Evolutionary conservation across 2,888 invertebrate species (phyloP).

Genomic region (Parnassius smintheus): DNA sequence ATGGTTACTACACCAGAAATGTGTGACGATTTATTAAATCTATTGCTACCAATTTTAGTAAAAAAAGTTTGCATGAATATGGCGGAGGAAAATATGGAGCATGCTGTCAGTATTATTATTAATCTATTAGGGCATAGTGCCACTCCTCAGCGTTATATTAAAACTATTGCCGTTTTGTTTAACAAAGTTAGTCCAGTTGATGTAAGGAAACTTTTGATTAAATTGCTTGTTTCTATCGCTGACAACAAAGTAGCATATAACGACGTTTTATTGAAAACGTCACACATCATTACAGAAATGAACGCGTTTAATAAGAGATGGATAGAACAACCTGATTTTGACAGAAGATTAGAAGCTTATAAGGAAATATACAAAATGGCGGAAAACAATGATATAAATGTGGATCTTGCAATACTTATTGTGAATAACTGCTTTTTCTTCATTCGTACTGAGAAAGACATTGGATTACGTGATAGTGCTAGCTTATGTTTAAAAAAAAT

Average conservation of each 20-base stretch:
- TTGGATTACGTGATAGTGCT: slow-evolving; percentile 90
- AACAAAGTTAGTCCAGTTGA: slow-evolving; percentile 83
- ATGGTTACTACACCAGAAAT: slow-evolving; percentile 85
- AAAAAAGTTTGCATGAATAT: slow-evolving; percentile 82
- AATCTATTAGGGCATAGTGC: slow-evolving; percentile 87
- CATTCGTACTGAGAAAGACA: slow-evolving; percentile 89
- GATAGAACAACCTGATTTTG: slow-evolving; percentile 97
- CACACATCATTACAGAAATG: slow-evolving; percentile 83
- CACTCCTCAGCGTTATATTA: slow-evolving; percentile 84
- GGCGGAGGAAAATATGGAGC: slow-evolving; percentile 85
- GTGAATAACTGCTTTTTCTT: slow-evolving; percentile 92
- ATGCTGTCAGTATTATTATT: slow-evolving; percentile 86
- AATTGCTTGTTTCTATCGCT: slow-evolving; percentile 82
- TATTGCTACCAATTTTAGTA: slow-evolving; percentile 86
- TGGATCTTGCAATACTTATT: slow-evolving; percentile 86
- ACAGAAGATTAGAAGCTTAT: slow-evolving; percentile 89
- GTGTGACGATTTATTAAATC: slow-evolving; percentile 85
- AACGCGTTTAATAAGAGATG: slow-evolving; percentile 94
- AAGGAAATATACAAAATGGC: slow-evolving; percentile 82
- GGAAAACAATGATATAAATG: slow-evolving; percentile 74
- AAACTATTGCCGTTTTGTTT: slow-evolving; percentile 86
- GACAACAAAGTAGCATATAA: slow-evolving; percentile 61
- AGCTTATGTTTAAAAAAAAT: slow-evolving; percentile 87
- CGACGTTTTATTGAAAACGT: slow-evolving; percentile 72
- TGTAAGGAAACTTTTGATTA: slow-evolving; percentile 85